Evolutionary conservation across 2,113 vertebrate species (phyloP).

Genomic region (Guaruba guarouba): DNA sequence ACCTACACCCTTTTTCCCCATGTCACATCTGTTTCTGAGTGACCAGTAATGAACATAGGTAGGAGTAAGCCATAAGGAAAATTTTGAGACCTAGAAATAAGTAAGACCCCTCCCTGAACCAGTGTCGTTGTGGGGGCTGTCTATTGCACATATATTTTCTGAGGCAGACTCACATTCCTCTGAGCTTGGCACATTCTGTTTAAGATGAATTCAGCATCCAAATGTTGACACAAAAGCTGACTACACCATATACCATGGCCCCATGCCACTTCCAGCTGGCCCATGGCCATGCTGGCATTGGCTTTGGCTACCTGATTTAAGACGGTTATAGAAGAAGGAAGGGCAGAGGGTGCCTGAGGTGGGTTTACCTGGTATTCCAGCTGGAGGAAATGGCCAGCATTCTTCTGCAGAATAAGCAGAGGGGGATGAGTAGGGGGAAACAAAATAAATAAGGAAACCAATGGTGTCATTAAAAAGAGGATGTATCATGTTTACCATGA

Average conservation of each 20-base stretch:
- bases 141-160: neutral
- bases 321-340: neutral
- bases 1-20: neutral
- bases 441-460: slow-evolving; percentile 35
- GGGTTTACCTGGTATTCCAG: slow-evolving; percentile 27
- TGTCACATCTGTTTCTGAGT: neutral
- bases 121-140: neutral
- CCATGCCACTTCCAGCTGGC: slow-evolving; percentile 17
- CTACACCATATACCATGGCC: slow-evolving; percentile 38
- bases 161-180: slow-evolving; percentile 1
- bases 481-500: slow-evolving; percentile 12
- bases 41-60: neutral
- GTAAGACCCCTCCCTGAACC: neutral
- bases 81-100: neutral
- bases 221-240: slow-evolving; percentile 38
- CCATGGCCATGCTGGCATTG: neutral
- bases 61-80: neutral
- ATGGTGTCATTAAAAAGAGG: slow-evolving; percentile 33
- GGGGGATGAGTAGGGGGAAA: slow-evolving; percentile 40
- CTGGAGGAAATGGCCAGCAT: slow-evolving; percentile 19
- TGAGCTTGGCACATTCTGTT: slow-evolving; percentile 42
- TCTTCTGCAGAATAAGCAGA: slow-evolving; percentile 12
- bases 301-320: slow-evolving; percentile 9
- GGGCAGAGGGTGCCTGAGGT: slow-evolving; percentile 17
- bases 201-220: slow-evolving; percentile 26